Base-by-base conservation (phyloP, 2,888 invertebrate species). In the Hetaerina titia region DNA sequence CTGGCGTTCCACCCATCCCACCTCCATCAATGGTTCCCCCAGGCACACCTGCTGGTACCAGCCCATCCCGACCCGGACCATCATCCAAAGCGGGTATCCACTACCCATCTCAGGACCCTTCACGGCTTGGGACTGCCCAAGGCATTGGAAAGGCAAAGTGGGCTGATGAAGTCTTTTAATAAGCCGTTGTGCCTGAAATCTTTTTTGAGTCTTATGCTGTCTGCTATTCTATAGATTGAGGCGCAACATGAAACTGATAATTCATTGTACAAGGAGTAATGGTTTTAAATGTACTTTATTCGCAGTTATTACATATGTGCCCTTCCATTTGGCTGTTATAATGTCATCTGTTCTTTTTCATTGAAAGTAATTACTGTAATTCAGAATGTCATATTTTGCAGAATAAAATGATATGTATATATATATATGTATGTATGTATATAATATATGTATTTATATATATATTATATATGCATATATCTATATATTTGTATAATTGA, bases 81-180 rank as follows among this genome's bases (percentile, higher is more conserved):
- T 92, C 92, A 11, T 92, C 92, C 11, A 96, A 96, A 95, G 97
- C 98, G 1, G 97, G 97, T 0, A 97, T 97, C 95, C 99, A 99
- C 97, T 99, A 99, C 97, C 99, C 99, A 7, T 99, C 99, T 96
- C 99, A 99, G 97, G 99, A 99, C 97, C 99, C 99, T 0, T 98
- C 98, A 81, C 97, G 99, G 60, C 98, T 99, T 97, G 99, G 99
- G 0, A 98, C 98, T 0, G 97, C 97, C 25, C 97, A 97, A 60
- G 94, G 95, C 69, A 94, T 94, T n/a, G 94, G 95, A 22, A 95
- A 95, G 90, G 94, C 94, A 81, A 95, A 95, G 95, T 95, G 95
- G 94, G 90, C 94, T 81, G 95, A 95, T 74, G 92, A 92, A 56
- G 92, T 92, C n/a, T 92, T 92, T 56, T 92, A 56, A 92, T n/a